A percentile compares a stretch with the other conserved stretches of the same genome.
Conservation (phyloP, 2,888 invertebrate species). For the Stramonita haemastoma region DNA sequence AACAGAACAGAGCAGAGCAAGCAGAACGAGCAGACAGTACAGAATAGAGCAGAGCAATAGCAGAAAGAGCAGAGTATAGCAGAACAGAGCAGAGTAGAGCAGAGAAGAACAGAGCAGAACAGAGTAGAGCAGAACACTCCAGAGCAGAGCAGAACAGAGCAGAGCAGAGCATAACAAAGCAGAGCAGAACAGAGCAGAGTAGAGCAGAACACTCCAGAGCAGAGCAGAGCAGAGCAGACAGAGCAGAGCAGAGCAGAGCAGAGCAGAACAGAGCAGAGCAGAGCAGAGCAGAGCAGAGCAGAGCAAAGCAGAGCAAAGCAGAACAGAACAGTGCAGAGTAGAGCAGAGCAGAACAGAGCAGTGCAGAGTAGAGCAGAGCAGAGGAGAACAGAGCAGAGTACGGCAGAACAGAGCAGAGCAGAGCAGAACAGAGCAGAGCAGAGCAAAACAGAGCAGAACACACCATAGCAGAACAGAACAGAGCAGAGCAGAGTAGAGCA, state of each 20-base stretch:
- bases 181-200: not conserved
- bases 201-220: not conserved
- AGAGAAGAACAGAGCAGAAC: not conserved
- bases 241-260: not conserved
- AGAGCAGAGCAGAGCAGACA: not conserved
- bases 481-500: not conserved
- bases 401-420: not conserved
- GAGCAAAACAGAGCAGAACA: not conserved
- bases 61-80: not conserved
- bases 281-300: not conserved
- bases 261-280: not conserved
- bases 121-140: not conserved
- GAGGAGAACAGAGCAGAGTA: not conserved
- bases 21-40: not conserved
- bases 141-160: not conserved
- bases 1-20: not conserved
- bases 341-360: not conserved
- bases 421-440: not conserved
- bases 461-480: not conserved
- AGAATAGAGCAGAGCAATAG: not conserved
- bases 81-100: not conserved
- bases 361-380: not conserved
- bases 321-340: not conserved
- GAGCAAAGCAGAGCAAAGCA: not conserved
- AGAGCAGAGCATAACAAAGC: not conserved